Percentiles rank a stretch among this genome's conserved stretches.
Conservation (phyloP, 2,113 vertebrate genomes). For the Micronycteris hirsuta region DNA sequence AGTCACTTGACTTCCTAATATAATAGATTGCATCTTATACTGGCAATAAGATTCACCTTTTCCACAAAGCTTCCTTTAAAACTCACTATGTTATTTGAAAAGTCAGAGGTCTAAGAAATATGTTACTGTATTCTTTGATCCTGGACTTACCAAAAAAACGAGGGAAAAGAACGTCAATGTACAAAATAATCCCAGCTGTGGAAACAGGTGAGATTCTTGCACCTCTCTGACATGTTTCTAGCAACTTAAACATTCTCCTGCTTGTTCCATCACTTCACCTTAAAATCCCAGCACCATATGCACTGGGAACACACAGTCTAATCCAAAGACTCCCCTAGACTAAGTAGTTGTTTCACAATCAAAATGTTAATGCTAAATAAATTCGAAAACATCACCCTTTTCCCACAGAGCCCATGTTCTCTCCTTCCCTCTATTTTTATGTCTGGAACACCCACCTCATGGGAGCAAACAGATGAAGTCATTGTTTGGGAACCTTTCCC, state of each 20-base stretch:
- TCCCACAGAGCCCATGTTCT: background rate
- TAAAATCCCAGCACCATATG: slow-evolving; percentile 5
- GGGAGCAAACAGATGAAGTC: slow-evolving; percentile 20
- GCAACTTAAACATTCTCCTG: background rate
- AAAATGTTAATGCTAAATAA: slow-evolving; percentile 57
- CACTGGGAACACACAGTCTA: background rate
- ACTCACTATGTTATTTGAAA: background rate
- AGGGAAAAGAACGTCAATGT: background rate
- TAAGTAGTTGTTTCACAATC: slow-evolving; percentile 50
- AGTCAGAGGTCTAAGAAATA: background rate
- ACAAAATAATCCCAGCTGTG: background rate
- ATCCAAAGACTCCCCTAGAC: slow-evolving; percentile 23
- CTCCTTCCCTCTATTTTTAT: slow-evolving; percentile 25
- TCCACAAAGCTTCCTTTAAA: background rate
- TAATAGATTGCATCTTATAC: background rate
- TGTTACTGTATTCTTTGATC: background rate
- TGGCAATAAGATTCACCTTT: rapidly evolving
- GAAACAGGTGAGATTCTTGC: background rate
- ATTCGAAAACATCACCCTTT: slow-evolving; percentile 17
- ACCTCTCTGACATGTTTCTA: background rate
- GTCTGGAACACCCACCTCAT: slow-evolving; percentile 21
- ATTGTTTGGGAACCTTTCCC: background rate
- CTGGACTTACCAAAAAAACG: background rate
- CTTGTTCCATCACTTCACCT: background rate
- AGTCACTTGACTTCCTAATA: background rate